These are phyloP conservation scores for Congeria kusceri DNA, from an alignment of 2,888 invertebrate genomes.

Conservation along the genomic window DNA sequence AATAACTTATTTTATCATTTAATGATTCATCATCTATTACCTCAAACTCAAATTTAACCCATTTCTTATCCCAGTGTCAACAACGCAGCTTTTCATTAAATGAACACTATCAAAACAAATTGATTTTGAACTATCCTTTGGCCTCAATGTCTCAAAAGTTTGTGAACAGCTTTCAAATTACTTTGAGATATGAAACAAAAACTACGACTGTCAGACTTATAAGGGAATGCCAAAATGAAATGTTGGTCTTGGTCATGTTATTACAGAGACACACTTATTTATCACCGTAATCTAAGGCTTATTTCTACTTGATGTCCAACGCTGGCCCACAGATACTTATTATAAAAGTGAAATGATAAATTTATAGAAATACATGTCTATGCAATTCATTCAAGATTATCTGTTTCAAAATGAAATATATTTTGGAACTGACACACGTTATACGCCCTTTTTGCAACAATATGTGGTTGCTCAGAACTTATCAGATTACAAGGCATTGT, in stretches of 20 bases:
- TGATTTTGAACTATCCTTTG: conserved; percentile 41
- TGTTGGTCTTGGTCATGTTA: too few species aligned
- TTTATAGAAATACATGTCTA: neutral
- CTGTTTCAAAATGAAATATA: neutral
- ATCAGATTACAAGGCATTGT: neutral
- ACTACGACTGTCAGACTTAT: too few species aligned
- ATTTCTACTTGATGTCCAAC: too few species aligned
- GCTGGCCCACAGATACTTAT: too few species aligned
- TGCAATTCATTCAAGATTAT: neutral
- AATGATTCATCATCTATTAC: conserved; percentile 32
- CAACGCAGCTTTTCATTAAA: conserved; percentile 38
- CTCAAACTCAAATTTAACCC: conserved; percentile 39
- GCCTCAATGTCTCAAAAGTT: neutral
- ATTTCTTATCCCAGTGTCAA: conserved; percentile 29
- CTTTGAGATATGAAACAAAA: neutral
- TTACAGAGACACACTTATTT: too few species aligned
- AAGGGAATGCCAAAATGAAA: too few species aligned
- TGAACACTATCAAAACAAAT: conserved; percentile 36
- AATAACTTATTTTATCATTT: conserved; percentile 14
- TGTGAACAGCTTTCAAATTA: too few species aligned
- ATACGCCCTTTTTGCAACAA: neutral
- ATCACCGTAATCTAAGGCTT: too few species aligned
- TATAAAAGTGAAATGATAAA: too few species aligned
- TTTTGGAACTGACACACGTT: neutral
- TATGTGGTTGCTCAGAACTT: neutral